Percentiles rank a stretch among this genome's conserved stretches.
These are phyloP conservation scores for Eulemur coronatus DNA, from an alignment of 2,797 vertebrate genomes.

Conservation along the genomic window DNA sequence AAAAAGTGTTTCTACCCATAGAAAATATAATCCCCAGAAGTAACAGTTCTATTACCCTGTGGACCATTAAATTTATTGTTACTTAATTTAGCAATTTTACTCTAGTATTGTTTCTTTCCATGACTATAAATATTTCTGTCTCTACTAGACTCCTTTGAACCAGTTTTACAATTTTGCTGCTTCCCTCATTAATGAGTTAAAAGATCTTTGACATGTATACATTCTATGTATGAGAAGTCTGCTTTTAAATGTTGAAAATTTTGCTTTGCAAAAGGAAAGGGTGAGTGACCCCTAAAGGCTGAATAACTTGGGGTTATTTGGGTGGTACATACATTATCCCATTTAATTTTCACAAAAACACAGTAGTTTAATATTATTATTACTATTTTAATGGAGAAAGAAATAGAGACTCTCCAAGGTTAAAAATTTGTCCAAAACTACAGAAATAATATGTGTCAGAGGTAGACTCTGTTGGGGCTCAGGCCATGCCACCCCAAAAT, in stretches of 20 bases:
- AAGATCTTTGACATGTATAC: neutral
- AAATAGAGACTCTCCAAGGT: neutral
- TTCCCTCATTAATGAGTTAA: neutral
- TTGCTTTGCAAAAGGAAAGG: neutral
- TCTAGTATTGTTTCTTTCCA: neutral
- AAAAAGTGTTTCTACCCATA: neutral
- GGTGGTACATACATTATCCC: neutral
- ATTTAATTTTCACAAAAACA: neutral
- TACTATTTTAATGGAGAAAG: neutral
- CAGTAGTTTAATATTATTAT: neutral
- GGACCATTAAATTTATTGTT: neutral
- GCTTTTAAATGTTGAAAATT: neutral
- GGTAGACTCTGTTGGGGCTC: neutral
- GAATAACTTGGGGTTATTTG: neutral
- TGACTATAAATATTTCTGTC: neutral
- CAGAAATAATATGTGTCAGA: neutral
- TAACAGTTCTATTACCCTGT: neutral
- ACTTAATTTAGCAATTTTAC: neutral
- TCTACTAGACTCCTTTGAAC: neutral
- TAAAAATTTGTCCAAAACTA: neutral
- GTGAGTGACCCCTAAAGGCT: neutral
- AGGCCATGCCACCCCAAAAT: neutral
- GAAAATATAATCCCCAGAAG: neutral
- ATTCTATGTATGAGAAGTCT: neutral
- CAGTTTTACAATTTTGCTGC: neutral